These are phyloP conservation scores for Cylindroiulus punctatus DNA, from an alignment of 2,888 invertebrate species.

Conservation along the genomic window DNA sequence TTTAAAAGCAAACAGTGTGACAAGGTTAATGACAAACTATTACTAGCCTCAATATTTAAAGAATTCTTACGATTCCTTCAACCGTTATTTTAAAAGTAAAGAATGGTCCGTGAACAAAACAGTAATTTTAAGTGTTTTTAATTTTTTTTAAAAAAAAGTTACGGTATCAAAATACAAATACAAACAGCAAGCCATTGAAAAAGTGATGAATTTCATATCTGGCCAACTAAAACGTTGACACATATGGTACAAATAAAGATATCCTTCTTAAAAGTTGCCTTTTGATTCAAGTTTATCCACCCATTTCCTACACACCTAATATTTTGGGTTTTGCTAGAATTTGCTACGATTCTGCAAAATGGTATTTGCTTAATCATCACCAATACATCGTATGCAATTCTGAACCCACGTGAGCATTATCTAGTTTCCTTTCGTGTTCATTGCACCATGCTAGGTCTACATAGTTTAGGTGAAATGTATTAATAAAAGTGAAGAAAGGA, in stretches of 20 bases:
- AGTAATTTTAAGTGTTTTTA: not conserved
- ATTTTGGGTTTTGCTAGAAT: not conserved
- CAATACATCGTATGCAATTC: not conserved
- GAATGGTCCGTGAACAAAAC: not conserved
- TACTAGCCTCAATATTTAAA: too few relatives aligned
- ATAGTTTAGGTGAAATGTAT: not conserved
- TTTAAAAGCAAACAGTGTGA: too few relatives aligned
- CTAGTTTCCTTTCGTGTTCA: not conserved
- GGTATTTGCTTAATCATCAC: not conserved
- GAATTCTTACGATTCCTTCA: too few relatives aligned
- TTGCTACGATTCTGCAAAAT: not conserved
- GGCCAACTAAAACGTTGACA: constrained; percentile 49
- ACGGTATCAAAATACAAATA: constrained; percentile 48
- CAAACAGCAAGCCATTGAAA: constrained; percentile 40
- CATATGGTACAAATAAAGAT: not conserved
- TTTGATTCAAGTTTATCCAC: constrained; percentile 5
- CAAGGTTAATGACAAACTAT: too few relatives aligned
- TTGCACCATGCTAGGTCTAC: not conserved
- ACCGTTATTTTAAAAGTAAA: too few relatives aligned
- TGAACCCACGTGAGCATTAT: not conserved
- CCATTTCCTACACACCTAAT: not conserved
- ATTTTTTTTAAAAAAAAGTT: constrained; percentile 34
- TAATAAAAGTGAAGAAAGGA: constrained; percentile 25
- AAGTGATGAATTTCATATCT: not conserved
- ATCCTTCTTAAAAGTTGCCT: constrained; percentile 41